Conservation (phyloP, 2,888 invertebrate genomes). For the Pasiphila rectangulata region DNA sequence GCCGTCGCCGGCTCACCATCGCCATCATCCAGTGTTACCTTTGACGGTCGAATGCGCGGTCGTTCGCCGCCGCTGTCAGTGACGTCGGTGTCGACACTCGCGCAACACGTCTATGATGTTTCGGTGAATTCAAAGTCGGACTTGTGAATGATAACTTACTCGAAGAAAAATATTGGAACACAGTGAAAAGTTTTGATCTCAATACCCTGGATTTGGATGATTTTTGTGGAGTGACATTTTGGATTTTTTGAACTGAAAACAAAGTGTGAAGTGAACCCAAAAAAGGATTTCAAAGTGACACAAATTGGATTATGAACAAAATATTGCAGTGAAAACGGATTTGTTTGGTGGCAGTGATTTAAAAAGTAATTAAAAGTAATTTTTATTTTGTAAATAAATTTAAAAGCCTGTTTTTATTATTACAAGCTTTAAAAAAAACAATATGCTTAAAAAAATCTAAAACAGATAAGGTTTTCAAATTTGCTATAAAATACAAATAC, state of each 20-base stretch:
- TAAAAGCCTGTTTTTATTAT: neutral
- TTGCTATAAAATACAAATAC: no score
- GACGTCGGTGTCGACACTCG: slow-evolving; percentile 78
- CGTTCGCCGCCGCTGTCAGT: slow-evolving; percentile 75
- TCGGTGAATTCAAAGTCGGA: slow-evolving; percentile 76
- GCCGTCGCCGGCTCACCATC: slow-evolving; percentile 79
- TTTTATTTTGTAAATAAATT: slow-evolving; percentile 23
- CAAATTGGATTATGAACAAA: slow-evolving; percentile 62
- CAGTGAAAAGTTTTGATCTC: slow-evolving; percentile 82
- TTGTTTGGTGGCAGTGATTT: slow-evolving; percentile 57
- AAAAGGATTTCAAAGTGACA: slow-evolving; percentile 70
- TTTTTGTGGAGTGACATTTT: slow-evolving; percentile 71
- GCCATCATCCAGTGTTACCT: slow-evolving; percentile 82
- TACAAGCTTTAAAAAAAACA: neutral
- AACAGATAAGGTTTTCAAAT: no score
- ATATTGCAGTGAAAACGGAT: slow-evolving; percentile 51
- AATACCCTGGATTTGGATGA: slow-evolving; percentile 71
- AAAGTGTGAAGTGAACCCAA: slow-evolving; percentile 66
- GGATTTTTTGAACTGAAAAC: slow-evolving; percentile 47
- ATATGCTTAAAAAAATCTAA: no score
- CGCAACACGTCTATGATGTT: slow-evolving; percentile 79
- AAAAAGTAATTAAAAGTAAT: slow-evolving; percentile 55
- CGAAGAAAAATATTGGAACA: slow-evolving; percentile 85
- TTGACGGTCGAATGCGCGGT: slow-evolving; percentile 79
- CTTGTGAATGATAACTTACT: slow-evolving; percentile 77